These are phyloP conservation scores for Temnothorax unifasciatus DNA, from an alignment of 2,888 invertebrate genomes.

Conservation along the genomic window DNA sequence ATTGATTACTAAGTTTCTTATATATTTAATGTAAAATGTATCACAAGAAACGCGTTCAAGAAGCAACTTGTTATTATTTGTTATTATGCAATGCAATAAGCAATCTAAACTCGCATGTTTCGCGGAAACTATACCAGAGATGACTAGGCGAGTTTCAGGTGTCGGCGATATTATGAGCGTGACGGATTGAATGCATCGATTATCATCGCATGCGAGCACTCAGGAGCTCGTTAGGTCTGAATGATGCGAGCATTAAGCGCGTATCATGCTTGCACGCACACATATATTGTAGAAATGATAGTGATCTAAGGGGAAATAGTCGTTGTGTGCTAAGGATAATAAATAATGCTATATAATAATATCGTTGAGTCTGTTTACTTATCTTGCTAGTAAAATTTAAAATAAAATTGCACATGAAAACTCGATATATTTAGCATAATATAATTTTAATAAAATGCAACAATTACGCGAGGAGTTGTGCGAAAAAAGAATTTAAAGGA, in stretches of 20 bases:
- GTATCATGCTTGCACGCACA: slow-evolving; percentile 24
- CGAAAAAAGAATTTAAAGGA: neutral
- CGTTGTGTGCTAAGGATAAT: neutral
- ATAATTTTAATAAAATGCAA: slow-evolving; percentile 7
- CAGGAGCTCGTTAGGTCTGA: slow-evolving; percentile 53
- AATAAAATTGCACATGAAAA: neutral
- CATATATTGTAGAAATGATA: slow-evolving; percentile 5
- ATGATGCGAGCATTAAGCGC: slow-evolving; percentile 48
- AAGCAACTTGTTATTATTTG: neutral
- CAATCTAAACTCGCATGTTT: neutral
- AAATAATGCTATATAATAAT: neutral
- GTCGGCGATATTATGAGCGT: slow-evolving; percentile 52
- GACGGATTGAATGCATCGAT: slow-evolving; percentile 65
- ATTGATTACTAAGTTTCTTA: neutral
- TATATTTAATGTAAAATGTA: neutral
- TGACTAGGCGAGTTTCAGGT: slow-evolving; percentile 41
- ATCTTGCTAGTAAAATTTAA: neutral
- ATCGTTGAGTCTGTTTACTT: neutral
- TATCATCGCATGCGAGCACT: slow-evolving; percentile 55
- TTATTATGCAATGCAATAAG: slow-evolving; percentile 2
- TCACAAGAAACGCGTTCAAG: neutral
- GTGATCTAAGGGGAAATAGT: neutral
- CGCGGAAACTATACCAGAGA: neutral
- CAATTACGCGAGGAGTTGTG: neutral
- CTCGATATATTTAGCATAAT: neutral